Conservation (phyloP, 2,113 vertebrate species). For the Festucalex cinctus region DNA sequence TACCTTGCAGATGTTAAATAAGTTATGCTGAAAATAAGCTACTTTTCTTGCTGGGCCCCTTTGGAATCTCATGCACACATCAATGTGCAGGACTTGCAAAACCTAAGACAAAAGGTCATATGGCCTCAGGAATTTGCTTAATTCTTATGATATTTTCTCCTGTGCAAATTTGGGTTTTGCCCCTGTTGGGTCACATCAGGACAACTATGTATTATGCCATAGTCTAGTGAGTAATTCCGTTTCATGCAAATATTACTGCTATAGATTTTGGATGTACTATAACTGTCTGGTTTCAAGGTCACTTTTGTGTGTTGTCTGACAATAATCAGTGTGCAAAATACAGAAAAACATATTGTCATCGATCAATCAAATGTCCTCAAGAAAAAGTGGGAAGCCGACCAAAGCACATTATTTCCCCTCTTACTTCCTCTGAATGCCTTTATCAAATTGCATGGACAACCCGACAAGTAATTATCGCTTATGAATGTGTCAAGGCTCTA, state of each 20-base stretch:
- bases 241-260: slow-evolving; percentile 5
- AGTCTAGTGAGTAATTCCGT: slow-evolving; percentile 3
- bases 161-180: slow-evolving; percentile 9
- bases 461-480: slow-evolving; percentile 39
- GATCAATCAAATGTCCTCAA: not conserved
- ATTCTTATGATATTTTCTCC: slow-evolving; percentile 17
- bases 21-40: slow-evolving; percentile 33
- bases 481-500: slow-evolving; percentile 54
- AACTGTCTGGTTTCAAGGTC: not conserved
- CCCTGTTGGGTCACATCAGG: not conserved
- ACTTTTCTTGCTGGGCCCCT: slow-evolving; percentile 21
- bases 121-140: slow-evolving; percentile 41
- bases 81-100: slow-evolving; percentile 28
- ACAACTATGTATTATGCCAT: slow-evolving; percentile 2
- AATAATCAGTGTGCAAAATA: not conserved
- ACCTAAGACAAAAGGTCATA: slow-evolving; percentile 53
- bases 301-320: not conserved
- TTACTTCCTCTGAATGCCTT: slow-evolving; percentile 13
- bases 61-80: slow-evolving; percentile 30
- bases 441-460: slow-evolving; percentile 34
- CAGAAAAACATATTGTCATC: not conserved
- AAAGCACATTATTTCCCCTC: not conserved
- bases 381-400: not conserved
- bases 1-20: slow-evolving; percentile 14
- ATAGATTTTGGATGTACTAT: slow-evolving; percentile 4